phyloP scores from a whole-genome alignment of 2,113 vertebrate species.

The Phylloscopus trochilus region DNA sequence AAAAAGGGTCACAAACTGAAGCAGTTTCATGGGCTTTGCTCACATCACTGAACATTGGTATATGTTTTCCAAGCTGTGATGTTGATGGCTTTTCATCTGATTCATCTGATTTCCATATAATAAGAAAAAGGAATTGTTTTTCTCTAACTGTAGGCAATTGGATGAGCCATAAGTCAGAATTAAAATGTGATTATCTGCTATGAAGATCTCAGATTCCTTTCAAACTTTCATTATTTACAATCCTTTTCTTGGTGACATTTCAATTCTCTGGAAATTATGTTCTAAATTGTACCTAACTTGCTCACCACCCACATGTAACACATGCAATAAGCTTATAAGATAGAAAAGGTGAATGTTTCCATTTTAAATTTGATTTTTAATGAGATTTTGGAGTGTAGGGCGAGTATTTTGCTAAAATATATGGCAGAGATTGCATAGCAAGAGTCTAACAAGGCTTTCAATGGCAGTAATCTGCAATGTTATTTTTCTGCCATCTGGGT shows the following conservation, averaged over 20 bases:
- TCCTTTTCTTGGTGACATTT: conserved; percentile 52
- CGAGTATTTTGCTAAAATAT: conserved; percentile 30
- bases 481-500: conserved; percentile 35
- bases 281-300: conserved; percentile 57
- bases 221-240: conserved; percentile 62
- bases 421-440: conserved; percentile 6
- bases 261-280: conserved; percentile 53
- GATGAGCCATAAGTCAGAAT: conserved; percentile 64
- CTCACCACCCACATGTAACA: conserved; percentile 40
- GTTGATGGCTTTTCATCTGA: conserved; percentile 45
- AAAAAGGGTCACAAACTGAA: conserved; percentile 1
- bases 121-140: conserved; percentile 53
- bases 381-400: conserved; percentile 32
- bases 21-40: conserved; percentile 16
- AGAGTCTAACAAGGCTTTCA: conserved; percentile 1
- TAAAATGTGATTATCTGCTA: conserved; percentile 66
- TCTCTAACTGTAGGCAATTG: conserved; percentile 53
- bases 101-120: conserved; percentile 56
- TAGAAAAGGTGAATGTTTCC: conserved; percentile 37
- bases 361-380: conserved; percentile 48
- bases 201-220: conserved; percentile 52
- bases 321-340: conserved; percentile 31
- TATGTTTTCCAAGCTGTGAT: conserved; percentile 30
- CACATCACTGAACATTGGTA: conserved; percentile 12
- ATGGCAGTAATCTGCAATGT: neutral